A percentile compares a stretch with the other conserved stretches of the same genome.
Evolutionary conservation across 2,888 invertebrate genomes (phyloP).

Genomic region (Drosophila atripex): DNA sequence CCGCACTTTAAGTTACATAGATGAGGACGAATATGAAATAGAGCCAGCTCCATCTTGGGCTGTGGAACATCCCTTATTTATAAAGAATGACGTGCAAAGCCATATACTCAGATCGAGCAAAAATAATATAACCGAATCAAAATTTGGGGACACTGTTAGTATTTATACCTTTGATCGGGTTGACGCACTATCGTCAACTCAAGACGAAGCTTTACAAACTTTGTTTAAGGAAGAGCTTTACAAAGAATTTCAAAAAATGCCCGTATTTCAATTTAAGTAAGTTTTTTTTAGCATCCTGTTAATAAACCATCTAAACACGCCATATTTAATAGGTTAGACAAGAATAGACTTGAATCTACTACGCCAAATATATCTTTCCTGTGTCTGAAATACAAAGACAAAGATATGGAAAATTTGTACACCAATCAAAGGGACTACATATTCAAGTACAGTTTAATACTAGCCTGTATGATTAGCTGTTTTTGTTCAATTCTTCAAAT

Average conservation of each 20-base stretch:
- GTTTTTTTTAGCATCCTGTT: slow-evolving; percentile 52
- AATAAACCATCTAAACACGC: too few species aligned
- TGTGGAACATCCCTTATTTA: slow-evolving; percentile 88
- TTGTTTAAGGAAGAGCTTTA: slow-evolving; percentile 88
- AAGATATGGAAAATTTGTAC: slow-evolving; percentile 88
- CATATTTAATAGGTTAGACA: background rate
- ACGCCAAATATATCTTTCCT: background rate
- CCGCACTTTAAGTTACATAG: slow-evolving; percentile 86
- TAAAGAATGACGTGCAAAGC: background rate
- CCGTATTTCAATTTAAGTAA: slow-evolving; percentile 90
- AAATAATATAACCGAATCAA: too few species aligned
- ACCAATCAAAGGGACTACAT: slow-evolving; percentile 91
- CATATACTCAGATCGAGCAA: background rate
- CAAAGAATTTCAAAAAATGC: slow-evolving; percentile 91
- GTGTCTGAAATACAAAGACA: slow-evolving; percentile 86
- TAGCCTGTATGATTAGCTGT: slow-evolving; percentile 85
- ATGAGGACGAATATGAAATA: slow-evolving; percentile 86
- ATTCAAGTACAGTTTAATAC: slow-evolving; percentile 91
- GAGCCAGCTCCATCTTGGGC: slow-evolving; percentile 84
- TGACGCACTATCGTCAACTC: too few species aligned
- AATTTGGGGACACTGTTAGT: too few species aligned
- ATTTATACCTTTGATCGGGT: too few species aligned
- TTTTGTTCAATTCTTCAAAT: slow-evolving; percentile 85
- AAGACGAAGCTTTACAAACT: background rate
- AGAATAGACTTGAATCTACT: background rate